These are phyloP conservation scores for Athripsodes cinereus DNA, from an alignment of 2,888 invertebrate genomes.

Conservation along the genomic window DNA sequence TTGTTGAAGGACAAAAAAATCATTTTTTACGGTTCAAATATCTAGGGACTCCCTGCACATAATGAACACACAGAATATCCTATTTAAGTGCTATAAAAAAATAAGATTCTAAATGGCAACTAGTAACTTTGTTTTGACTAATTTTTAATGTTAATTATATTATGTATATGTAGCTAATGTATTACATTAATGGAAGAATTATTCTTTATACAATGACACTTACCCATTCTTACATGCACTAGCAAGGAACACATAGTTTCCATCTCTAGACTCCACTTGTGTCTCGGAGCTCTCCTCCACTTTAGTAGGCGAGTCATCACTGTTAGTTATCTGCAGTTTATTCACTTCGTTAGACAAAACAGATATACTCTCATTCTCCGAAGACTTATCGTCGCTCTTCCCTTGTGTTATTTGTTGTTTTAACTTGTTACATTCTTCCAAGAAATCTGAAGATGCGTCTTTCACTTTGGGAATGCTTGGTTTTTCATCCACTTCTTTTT, in stretches of 20 bases:
- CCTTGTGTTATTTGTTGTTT: slow-evolving; percentile 32
- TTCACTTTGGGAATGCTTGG: background rate
- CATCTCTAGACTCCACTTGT: background rate
- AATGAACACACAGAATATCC: no score
- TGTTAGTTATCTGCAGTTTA: slow-evolving; percentile 3
- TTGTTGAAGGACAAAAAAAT: no score
- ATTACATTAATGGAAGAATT: background rate
- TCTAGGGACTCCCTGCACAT: no score
- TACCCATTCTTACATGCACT: slow-evolving; percentile 62
- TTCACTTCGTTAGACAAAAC: slow-evolving; percentile 7
- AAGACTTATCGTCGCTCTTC: slow-evolving; percentile 13
- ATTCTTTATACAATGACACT: slow-evolving; percentile 30
- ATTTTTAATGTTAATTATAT: background rate
- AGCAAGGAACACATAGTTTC: slow-evolving; percentile 50
- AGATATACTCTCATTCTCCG: slow-evolving; percentile 8
- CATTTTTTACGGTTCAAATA: no score
- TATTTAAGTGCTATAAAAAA: no score
- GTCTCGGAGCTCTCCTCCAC: background rate
- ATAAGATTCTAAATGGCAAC: no score
- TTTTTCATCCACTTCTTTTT: background rate
- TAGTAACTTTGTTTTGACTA: no score
- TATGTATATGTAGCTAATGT: background rate
- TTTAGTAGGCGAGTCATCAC: background rate
- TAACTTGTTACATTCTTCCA: slow-evolving; percentile 32
- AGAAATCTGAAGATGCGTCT: slow-evolving; percentile 9